Percentiles rank a stretch among this genome's conserved stretches.
Conservation (phyloP, 2,888 invertebrate genomes). For the Lepidochrysops patricia region DNA sequence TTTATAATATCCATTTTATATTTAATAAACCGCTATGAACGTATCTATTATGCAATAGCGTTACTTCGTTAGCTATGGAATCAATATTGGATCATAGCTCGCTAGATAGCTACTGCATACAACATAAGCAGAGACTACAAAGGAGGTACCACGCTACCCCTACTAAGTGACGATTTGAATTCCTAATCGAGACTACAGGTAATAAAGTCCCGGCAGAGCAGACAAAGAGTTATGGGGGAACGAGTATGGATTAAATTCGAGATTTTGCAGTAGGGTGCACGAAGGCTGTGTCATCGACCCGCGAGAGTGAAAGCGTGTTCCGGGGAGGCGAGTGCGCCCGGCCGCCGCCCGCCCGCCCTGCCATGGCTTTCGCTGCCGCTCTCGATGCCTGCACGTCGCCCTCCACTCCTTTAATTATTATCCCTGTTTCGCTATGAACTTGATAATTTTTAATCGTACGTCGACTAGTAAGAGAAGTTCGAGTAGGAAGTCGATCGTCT, state of each 20-base stretch:
- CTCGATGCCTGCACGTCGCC: constrained; percentile 56
- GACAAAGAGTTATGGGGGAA: constrained; percentile 20
- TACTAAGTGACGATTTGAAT: constrained; percentile 34
- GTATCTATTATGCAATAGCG: constrained; percentile 18
- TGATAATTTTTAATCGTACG: constrained; percentile 4
- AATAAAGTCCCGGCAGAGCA: constrained; percentile 14
- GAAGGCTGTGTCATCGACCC: constrained; percentile 66
- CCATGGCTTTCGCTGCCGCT: constrained; percentile 66
- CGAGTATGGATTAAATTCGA: constrained; percentile 19
- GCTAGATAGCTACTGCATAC: constrained; percentile 45
- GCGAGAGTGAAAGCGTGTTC: constrained; percentile 70
- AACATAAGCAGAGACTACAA: constrained; percentile 28
- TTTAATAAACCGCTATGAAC: background rate
- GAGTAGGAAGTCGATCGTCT: background rate
- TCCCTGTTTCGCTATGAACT: constrained; percentile 5
- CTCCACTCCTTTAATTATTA: constrained; percentile 44
- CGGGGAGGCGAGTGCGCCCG: constrained; percentile 51
- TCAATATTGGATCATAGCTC: constrained; percentile 65
- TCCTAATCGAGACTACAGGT: constrained; percentile 9
- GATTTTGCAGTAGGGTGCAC: constrained; percentile 47
- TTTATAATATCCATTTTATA: background rate
- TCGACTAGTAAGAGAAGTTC: background rate
- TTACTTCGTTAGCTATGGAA: constrained; percentile 64
- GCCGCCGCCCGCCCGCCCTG: constrained; percentile 51
- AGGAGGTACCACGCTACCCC: constrained; percentile 39